Conservation (phyloP, 2,113 vertebrate genomes). For the Zeus faber region DNA sequence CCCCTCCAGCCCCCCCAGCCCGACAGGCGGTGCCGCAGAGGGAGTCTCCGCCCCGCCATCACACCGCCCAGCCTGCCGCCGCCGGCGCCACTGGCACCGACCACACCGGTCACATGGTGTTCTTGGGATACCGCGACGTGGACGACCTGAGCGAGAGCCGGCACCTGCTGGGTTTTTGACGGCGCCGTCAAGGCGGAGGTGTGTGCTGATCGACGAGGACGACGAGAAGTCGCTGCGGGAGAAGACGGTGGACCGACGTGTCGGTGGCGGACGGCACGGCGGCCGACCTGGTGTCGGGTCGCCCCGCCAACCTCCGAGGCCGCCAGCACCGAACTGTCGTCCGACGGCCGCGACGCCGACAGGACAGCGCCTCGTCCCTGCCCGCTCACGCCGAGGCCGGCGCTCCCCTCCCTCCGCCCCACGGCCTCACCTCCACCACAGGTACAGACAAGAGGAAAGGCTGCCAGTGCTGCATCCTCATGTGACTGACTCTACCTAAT, state of each 20-base stretch:
- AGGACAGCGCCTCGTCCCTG: slow-evolving; percentile 78
- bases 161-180: slow-evolving; percentile 90
- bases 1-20: slow-evolving; percentile 62
- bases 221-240: slow-evolving; percentile 94
- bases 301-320: slow-evolving; percentile 83
- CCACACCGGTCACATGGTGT: slow-evolving; percentile 95
- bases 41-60: slow-evolving; percentile 70
- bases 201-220: slow-evolving; percentile 93
- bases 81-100: slow-evolving; percentile 55
- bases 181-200: slow-evolving; percentile 95
- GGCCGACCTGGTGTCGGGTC: slow-evolving; percentile 90
- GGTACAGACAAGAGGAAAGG: slow-evolving; percentile 99
- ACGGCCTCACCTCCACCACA: slow-evolving; percentile 84
- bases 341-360: slow-evolving; percentile 83
- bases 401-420: slow-evolving; percentile 56
- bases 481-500: slow-evolving; percentile 84
- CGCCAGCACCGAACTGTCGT: slow-evolving; percentile 91
- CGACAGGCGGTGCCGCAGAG: slow-evolving; percentile 85
- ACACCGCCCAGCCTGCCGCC: slow-evolving; percentile 51
- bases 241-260: slow-evolving; percentile 95
- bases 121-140: slow-evolving; percentile 94
- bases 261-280: slow-evolving; percentile 92
- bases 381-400: slow-evolving; percentile 78
- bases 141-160: slow-evolving; percentile 90
- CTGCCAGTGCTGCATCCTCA: slow-evolving; percentile 98